A percentile compares a stretch with the other conserved stretches of the same genome.
phyloP scores from a whole-genome alignment of 2,888 invertebrate genomes.

The Pristionchus arcanus region DNA sequence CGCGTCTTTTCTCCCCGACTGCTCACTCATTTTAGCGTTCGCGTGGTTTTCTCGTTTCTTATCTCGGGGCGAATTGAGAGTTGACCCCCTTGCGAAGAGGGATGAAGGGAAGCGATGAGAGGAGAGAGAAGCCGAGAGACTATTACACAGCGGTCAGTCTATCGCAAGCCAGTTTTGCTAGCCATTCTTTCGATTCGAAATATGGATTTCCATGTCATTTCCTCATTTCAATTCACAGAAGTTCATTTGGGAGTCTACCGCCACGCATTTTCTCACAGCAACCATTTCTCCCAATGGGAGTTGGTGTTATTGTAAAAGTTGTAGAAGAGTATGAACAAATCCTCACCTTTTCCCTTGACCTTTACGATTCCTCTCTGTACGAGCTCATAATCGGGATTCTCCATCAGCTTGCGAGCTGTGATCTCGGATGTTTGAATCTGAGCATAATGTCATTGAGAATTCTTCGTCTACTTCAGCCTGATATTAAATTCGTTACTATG shows the following conservation, averaged over 20 bases:
- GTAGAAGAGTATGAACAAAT: too few species aligned
- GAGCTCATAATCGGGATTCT: constrained; percentile 66
- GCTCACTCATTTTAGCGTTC: constrained; percentile 14
- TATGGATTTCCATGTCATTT: too few species aligned
- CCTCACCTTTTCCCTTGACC: constrained; percentile 77
- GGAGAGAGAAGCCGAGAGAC: not conserved
- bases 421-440: constrained; percentile 74
- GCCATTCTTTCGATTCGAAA: too few species aligned
- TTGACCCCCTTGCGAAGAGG: not conserved
- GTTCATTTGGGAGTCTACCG: too few species aligned
- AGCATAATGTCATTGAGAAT: not conserved
- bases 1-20: not conserved
- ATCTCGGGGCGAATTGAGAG: not conserved
- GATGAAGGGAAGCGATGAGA: not conserved
- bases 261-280: too few species aligned
- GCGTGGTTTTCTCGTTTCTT: not conserved
- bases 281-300: too few species aligned
- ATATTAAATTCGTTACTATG: too few species aligned
- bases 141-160: not conserved
- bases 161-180: not conserved
- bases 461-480: too few species aligned
- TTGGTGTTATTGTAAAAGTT: too few species aligned
- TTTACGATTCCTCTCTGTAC: constrained; percentile 76
- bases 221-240: too few species aligned
- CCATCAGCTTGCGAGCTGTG: constrained; percentile 63